These are phyloP conservation scores for Cromileptes altivelis DNA, from an alignment of 2,113 vertebrate genomes.

Conservation along the genomic window DNA sequence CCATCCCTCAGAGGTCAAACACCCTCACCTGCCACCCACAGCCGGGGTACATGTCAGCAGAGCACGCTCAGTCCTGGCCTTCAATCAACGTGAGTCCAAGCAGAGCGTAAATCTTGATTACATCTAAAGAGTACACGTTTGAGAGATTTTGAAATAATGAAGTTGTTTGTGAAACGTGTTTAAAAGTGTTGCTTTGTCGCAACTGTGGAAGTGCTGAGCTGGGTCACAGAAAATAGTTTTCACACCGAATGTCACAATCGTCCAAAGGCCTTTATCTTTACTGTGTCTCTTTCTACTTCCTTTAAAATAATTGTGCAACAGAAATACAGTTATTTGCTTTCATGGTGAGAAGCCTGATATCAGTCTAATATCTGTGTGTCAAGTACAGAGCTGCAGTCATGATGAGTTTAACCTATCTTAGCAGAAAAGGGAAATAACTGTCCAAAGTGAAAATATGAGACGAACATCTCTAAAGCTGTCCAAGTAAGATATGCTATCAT, in stretches of 20 bases:
- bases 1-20: constrained; percentile 86
- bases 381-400: no score
- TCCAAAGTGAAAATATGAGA: neutral
- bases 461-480: neutral
- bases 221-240: neutral
- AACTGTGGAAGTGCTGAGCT: neutral
- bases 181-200: neutral
- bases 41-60: constrained; percentile 85
- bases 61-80: constrained; percentile 98
- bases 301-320: neutral
- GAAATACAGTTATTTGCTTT: constrained; percentile 15
- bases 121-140: neutral
- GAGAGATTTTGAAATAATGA: neutral
- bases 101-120: neutral
- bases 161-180: neutral
- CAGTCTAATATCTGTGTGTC: neutral
- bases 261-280: neutral
- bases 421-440: neutral
- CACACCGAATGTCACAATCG: constrained; percentile 27
- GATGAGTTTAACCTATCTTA: neutral
- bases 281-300: constrained; percentile 9
- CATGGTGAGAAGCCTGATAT: constrained; percentile 39
- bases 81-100: constrained; percentile 94
- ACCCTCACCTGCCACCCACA: constrained; percentile 87
- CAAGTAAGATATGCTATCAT: neutral